Evolutionary conservation across 2,113 vertebrate species (phyloP), one percentile per base, ranked within the genome.

Genomic region (Tetrao urogallus): DNA sequence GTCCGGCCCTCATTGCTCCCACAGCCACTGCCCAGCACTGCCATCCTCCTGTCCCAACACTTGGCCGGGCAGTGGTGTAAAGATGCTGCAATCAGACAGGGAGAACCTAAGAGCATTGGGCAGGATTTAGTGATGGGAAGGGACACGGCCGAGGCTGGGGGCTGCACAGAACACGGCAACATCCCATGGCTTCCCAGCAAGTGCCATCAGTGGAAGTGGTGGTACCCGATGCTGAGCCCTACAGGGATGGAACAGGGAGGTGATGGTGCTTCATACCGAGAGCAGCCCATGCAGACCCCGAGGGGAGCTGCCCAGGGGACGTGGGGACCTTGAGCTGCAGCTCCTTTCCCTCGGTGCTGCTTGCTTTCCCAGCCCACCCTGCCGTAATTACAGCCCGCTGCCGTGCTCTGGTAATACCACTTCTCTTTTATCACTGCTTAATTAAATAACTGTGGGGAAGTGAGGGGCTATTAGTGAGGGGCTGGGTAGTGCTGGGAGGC

Each of bases 401-500:
- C 67, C 61, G n/a, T 70, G 81, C 78, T 74, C 56, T 2, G 3
- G 56, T 94, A 92, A 69, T 48, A 47, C 1, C 3, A 61, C 73
- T 92, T 84, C 43, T 42, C 57, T 93, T 91, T 92, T 86, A 88
- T 94, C 86, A 38, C 74, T 50, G 76, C 76, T 93, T 95, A 92
- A 97, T 95, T 95, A 95, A 94, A 76, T 82, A 90, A 70, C 82
- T 24, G 54, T 89, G 63, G 58, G 76, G 63, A 93, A 54, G 63
- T 69, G 69, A 90, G 93, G 95, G 88, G 86, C 12, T 40, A 38
- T 40, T 40, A 40, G 40, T 40, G 40, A 40, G 40, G 40, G n/a
- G 25, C 75, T 2, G 0, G 0, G 21, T 64, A 57, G 22, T 1
- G 1, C 52, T 30, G 52, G 52, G 52, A 28, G 52, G 14, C 43